Evolutionary conservation across 2,797 vertebrate genomes (phyloP).

Genomic region (Phalanger gymnotis): DNA sequence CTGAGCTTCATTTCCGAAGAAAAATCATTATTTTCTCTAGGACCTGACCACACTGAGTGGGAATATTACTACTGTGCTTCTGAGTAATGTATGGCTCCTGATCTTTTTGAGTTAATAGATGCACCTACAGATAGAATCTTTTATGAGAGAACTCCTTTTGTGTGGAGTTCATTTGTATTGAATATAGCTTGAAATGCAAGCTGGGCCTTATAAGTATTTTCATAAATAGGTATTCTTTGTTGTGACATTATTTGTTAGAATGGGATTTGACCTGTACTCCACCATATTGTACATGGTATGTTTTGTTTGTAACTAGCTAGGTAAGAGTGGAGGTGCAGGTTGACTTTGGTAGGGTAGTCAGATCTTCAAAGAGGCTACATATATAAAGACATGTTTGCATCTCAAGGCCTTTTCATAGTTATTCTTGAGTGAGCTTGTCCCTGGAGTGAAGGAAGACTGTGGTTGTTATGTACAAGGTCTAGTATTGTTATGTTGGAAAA

Average conservation of each 20-base stretch:
- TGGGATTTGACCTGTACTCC: background rate
- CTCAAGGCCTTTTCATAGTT: slow-evolving; percentile 42
- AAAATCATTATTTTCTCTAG: slow-evolving; percentile 25
- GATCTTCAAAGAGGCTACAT: slow-evolving; percentile 10
- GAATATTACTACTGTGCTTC: background rate
- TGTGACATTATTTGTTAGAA: background rate
- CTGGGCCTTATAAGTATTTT: slow-evolving; percentile 2
- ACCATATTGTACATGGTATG: background rate
- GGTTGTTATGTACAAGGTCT: slow-evolving; percentile 61
- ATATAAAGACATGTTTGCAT: slow-evolving; percentile 11
- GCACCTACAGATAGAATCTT: slow-evolving; percentile 3
- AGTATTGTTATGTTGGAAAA: slow-evolving; percentile 76
- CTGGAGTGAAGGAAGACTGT: slow-evolving; percentile 56
- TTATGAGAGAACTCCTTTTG: background rate
- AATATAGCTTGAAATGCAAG: slow-evolving; percentile 11
- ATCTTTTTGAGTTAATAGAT: slow-evolving; percentile 16
- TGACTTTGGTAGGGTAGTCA: slow-evolving; percentile 7
- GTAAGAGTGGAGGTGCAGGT: slow-evolving; percentile 33
- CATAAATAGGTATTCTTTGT: slow-evolving; percentile 1
- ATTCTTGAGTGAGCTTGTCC: slow-evolving; percentile 76
- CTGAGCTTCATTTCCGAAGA: slow-evolving; percentile 44
- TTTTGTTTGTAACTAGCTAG: slow-evolving; percentile 25
- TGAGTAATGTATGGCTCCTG: background rate
- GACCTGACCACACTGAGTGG: background rate
- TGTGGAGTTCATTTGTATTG: slow-evolving; percentile 14